Evolutionary conservation across 2,797 vertebrate species (phyloP).

Genomic region (Salarias fasciatus): DNA sequence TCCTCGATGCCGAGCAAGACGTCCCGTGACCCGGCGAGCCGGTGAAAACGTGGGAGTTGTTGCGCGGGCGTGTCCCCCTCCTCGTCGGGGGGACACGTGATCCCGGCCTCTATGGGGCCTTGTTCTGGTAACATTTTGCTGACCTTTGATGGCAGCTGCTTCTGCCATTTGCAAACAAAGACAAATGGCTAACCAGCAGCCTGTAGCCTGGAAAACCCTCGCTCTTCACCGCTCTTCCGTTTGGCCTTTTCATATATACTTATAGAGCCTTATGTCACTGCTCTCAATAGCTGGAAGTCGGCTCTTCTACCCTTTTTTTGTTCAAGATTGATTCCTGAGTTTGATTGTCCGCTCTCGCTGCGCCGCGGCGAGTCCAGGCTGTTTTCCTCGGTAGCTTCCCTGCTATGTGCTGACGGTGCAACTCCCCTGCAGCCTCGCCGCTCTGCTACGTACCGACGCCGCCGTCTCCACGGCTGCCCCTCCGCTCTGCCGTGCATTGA

Average conservation of each 20-base stretch:
- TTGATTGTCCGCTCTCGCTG: too few relatives aligned
- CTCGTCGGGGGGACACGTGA: conserved; percentile 29
- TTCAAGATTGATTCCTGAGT: too few relatives aligned
- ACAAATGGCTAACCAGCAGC: conserved; percentile 56
- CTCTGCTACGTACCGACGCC: background rate
- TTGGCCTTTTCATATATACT: conserved; percentile 55
- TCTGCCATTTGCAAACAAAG: conserved; percentile 76
- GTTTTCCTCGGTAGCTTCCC: too few relatives aligned
- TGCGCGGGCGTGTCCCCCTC: conserved; percentile 36
- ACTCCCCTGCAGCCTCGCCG: too few relatives aligned
- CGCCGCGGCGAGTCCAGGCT: too few relatives aligned
- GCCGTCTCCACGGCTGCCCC: background rate
- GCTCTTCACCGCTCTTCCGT: conserved; percentile 52
- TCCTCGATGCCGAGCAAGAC: conserved; percentile 25
- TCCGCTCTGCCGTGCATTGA: too few relatives aligned
- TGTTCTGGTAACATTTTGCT: conserved; percentile 77
- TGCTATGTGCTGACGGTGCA: too few relatives aligned
- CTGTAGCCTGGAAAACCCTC: conserved; percentile 31
- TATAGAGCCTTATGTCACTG: background rate
- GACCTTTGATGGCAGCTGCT: conserved; percentile 79
- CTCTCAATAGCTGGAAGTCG: conserved; percentile 41
- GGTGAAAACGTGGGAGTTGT: conserved; percentile 17
- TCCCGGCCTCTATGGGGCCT: conserved; percentile 57
- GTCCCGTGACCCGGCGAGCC: conserved; percentile 19
- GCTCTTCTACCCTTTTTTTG: conserved; percentile 22